Percentiles rank a stretch among this genome's conserved stretches.
Evolutionary conservation across 37 sponge, comb jelly and placozoan genomes (phyloP).

Genomic region (Eunapius fragilis): DNA sequence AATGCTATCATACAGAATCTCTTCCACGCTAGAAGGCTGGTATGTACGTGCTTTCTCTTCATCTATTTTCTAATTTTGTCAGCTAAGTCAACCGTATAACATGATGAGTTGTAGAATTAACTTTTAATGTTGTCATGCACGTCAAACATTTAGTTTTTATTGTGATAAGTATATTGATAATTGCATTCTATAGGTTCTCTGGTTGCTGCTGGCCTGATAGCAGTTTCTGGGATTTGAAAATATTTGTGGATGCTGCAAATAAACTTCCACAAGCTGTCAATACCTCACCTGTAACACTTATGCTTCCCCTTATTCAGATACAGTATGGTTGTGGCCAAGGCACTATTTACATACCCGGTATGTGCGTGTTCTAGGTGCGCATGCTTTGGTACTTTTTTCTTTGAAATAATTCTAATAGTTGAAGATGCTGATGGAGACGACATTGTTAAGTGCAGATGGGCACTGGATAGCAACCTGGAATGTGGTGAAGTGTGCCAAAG

Average conservation of each 20-base stretch:
- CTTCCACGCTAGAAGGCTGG: background rate
- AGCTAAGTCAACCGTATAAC: too few species aligned
- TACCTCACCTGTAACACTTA: background rate
- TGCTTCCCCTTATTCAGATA: background rate
- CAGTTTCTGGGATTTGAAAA: background rate
- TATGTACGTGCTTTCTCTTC: background rate
- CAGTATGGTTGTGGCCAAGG: background rate
- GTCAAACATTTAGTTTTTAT: background rate
- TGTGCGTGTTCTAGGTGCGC: background rate
- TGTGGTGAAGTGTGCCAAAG: slow-evolving; percentile 24
- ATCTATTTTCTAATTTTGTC: background rate
- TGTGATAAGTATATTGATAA: background rate
- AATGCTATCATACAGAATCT: background rate
- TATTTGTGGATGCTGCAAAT: background rate
- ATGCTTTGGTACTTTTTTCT: background rate
- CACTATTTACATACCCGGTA: background rate
- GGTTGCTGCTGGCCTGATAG: background rate
- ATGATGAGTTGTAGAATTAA: background rate
- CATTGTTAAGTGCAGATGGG: slow-evolving; percentile 19
- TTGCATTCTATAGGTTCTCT: background rate
- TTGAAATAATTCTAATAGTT: background rate
- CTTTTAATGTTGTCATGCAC: background rate
- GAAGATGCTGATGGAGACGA: slow-evolving; percentile 20
- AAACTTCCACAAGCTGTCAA: background rate
- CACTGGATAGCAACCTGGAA: background rate